Base-by-base conservation (phyloP, 2,797 vertebrate species). In the Chelon labrosus region DNA sequence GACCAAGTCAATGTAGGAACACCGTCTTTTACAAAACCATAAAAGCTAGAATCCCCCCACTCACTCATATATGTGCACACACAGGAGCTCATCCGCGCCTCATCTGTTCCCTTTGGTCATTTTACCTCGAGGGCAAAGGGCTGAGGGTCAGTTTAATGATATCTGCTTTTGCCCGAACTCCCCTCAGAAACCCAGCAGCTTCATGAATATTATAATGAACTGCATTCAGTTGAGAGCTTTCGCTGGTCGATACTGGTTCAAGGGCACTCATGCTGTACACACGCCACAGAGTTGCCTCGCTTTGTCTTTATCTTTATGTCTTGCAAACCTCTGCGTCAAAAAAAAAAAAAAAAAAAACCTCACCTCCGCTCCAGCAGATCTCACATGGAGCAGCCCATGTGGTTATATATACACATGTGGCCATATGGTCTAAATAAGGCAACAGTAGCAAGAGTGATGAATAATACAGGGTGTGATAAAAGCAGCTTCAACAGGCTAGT, bases 161-260 rank as follows among this genome's bases (percentile, higher is more conserved):
- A 78, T 77, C 51, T 20, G 57, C 35, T 71, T 75, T 73, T 70
- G 68, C 73, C 83, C 66, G 58, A 65, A 71, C 41, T 78, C 49
- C 0, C 8, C 67, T 84, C 63, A 62, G 70, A 79, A 77, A 67
- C 75, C 70, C 79, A 72, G 65, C 73, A 64, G 80, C 71, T 83
- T 89, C 84, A 88, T 92, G 73, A 90, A 89, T 91, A 88, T 90
- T 82, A 68, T 86, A 85, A 89, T 91, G 66, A 78, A 52, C 3
- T 4, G 14, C 53, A 47, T 79, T 80, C 55, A 84, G 73, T 73
- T 71, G 47, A 73, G 52, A 72, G 71, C 69, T 71, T 52, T 68
- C 6, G 14, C 68, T 58, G 31, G 54, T 87, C 42, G 22, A 77
- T 84, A 57, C 42, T 25, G 20, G 78, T 73, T 83, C 63, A 79